Conservation (phyloP, 23 tunicate genomes). For the Halocynthia roretzi region DNA sequence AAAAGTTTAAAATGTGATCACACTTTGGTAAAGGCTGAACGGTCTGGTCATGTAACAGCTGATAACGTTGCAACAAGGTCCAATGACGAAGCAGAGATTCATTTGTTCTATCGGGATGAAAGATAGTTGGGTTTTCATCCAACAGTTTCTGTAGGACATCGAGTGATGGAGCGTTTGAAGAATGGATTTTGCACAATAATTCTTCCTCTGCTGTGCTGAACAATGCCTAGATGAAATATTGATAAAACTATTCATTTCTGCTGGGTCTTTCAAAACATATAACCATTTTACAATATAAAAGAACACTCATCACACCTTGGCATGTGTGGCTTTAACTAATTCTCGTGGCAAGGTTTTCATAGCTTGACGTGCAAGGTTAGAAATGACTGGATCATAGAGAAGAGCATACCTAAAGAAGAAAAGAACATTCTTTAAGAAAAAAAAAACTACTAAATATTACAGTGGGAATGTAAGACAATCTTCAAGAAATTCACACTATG, state of each 20-base stretch:
- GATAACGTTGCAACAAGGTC: conserved; percentile 49
- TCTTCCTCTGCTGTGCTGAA: conserved; percentile 72
- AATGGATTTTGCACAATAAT: conserved; percentile 30
- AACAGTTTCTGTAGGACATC: conserved; percentile 34
- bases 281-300: neutral
- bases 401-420: conserved; percentile 37
- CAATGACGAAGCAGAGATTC: conserved; percentile 47
- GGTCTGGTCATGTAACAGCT: conserved; percentile 54
- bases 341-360: conserved; percentile 77
- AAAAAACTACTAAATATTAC: neutral
- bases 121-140: conserved; percentile 27
- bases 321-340: conserved; percentile 40
- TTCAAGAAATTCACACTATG: too few species aligned
- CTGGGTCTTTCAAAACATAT: too few species aligned
- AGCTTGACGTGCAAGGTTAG: conserved; percentile 65
- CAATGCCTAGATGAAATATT: conserved; percentile 30
- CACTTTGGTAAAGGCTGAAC: conserved; percentile 37
- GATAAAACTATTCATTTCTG: neutral
- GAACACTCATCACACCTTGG: conserved; percentile 7
- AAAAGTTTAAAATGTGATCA: conserved; percentile 49
- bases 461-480: neutral
- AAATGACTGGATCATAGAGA: conserved; percentile 87
- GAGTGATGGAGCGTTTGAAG: conserved; percentile 29
- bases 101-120: conserved; percentile 34
- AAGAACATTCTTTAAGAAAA: neutral